A percentile compares a stretch with the other conserved stretches of the same genome.
Conservation (phyloP, 2,888 invertebrate genomes). For the Meta bourneti region DNA sequence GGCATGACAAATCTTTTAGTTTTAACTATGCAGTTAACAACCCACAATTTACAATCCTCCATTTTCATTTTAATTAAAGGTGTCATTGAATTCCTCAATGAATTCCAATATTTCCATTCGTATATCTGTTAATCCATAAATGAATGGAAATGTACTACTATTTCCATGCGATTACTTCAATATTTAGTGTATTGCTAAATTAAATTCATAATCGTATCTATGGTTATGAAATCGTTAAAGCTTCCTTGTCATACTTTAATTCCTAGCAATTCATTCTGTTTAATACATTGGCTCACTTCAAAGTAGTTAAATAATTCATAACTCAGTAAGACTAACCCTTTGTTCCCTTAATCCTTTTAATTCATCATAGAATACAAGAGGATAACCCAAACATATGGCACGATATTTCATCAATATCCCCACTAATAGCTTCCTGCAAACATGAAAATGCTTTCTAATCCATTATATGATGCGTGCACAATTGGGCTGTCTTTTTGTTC, state of each 20-base stretch:
- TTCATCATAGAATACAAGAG: not conserved
- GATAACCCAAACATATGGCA: constrained; percentile 13
- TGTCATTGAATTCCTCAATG: too few species aligned
- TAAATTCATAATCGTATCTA: too few species aligned
- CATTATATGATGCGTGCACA: constrained; percentile 4
- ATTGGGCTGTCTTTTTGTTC: constrained; percentile 2
- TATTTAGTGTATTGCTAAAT: too few species aligned
- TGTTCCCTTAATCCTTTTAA: not conserved
- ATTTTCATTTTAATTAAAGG: too few species aligned
- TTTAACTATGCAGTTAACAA: too few species aligned
- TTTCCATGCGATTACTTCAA: too few species aligned
- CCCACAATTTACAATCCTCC: too few species aligned
- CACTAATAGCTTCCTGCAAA: constrained; percentile 31
- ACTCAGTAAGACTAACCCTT: not conserved
- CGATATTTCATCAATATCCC: constrained; percentile 38
- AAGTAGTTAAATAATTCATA: not conserved
- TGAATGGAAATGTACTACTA: too few species aligned
- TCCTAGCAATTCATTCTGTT: not conserved
- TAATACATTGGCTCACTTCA: not conserved
- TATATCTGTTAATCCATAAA: too few species aligned
- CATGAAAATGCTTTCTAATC: constrained; percentile 46
- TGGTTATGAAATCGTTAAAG: not conserved
- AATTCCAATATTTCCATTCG: too few species aligned
- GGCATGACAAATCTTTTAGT: too few species aligned
- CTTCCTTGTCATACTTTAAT: not conserved